Base-by-base conservation (phyloP, 2,797 vertebrate species). In the Acanthis flammea region DNA sequence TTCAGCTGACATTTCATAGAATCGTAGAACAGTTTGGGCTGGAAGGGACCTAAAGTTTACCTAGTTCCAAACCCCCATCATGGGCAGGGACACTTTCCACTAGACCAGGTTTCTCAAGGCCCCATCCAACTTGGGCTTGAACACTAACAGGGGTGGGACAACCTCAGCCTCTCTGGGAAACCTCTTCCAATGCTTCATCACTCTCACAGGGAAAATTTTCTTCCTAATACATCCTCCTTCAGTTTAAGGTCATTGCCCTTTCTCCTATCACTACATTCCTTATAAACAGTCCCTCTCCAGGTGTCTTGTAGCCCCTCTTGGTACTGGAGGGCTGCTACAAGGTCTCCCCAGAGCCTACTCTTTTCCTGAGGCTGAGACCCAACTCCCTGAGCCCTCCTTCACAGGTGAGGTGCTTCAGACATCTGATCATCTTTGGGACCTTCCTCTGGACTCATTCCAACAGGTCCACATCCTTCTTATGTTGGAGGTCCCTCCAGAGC, bases 31-130 rank as follows among this genome's bases (percentile, higher is more conserved):
- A 19, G 44, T 58, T 63, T 45, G 37, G 9, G 21, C 14, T 45
- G 44, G 28, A 51, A 33, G 8, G 2, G 10, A 31, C 30, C 22
- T n/a, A 17, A 61, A 12, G 4, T 42, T 67, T 17, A 15, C 18
- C 19, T 37, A 30, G 19, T 18, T 55, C 16, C 0, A 0, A 33
- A 21, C 3, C 1, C 1, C 15, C 2, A 2, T 21, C 4, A 24
- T 4, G 7, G 39, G 7, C 15, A 41, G 22, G 18, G 13, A 71
- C 39, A 21, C 15, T 25, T 53, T 65, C 33, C 25, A 51, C 39
- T 47, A 23, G 48, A 45, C 10, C 30, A 53, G 33, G 2, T 65
- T 31, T 45, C 25, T 51, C 30, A 45, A 25, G 47, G 15, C 1
- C 1, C 30, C 10, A 41, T 41, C 25, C 22, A 63, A 10, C 44